phyloP scores from a whole-genome alignment of 2,113 vertebrate genomes.

The Myiozetetes cayanensis region DNA sequence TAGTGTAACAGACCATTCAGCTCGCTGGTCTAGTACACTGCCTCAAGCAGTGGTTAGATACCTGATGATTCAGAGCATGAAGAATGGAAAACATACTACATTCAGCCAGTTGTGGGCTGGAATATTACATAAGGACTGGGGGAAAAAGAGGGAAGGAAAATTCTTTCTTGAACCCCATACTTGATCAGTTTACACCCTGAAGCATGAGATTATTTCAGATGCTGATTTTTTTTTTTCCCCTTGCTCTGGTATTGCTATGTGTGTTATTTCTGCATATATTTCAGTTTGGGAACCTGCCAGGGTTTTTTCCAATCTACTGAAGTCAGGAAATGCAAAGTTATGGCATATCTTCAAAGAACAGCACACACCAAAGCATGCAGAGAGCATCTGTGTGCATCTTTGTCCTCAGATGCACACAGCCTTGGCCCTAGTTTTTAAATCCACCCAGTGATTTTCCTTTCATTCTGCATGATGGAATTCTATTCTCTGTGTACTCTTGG shows the following conservation, averaged over 20 bases:
- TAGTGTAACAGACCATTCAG: background rate
- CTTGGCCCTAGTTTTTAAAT: background rate
- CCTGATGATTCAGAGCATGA: conserved; percentile 40
- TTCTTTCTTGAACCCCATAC: background rate
- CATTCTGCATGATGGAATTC: background rate
- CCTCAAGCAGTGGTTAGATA: conserved; percentile 30
- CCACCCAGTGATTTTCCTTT: background rate
- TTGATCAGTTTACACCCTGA: background rate
- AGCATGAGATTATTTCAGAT: background rate
- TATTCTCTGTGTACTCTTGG: background rate
- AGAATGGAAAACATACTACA: conserved; percentile 43
- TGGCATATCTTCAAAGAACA: background rate
- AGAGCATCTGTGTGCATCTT: background rate
- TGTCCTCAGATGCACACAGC: conserved; percentile 1
- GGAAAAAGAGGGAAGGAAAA: background rate
- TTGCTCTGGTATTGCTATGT: background rate
- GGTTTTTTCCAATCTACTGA: background rate
- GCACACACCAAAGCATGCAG: background rate
- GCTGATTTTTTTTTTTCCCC: background rate
- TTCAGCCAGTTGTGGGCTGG: conserved; percentile 33
- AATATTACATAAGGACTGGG: background rate
- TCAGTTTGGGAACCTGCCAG: background rate
- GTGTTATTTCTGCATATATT: conserved; percentile 54
- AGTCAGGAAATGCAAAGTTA: conserved; percentile 29
- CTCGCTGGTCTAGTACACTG: conserved; percentile 17